phyloP scores from a whole-genome alignment of 1,140 invertebrate species.

The Proales similis region DNA sequence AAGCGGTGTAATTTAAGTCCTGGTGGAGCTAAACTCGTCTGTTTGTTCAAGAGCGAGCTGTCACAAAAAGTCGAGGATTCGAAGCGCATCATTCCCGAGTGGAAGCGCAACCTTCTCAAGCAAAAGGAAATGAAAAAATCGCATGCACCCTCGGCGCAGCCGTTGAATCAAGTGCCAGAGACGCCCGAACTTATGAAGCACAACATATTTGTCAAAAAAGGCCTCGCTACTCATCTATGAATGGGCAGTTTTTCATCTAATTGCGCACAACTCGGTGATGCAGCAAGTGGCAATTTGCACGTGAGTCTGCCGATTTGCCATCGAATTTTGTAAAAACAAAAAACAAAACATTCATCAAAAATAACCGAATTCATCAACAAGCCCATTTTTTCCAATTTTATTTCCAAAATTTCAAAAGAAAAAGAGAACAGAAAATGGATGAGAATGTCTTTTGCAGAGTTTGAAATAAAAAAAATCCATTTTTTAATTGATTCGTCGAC shows the following conservation, averaged over 20 bases:
- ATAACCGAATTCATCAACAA: too few relatives aligned
- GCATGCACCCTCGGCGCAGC: neutral
- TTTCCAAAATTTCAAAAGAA: too few relatives aligned
- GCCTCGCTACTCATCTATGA: constrained; percentile 27
- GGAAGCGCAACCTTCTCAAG: constrained; percentile 30
- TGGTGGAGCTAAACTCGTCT: neutral
- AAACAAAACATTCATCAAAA: neutral
- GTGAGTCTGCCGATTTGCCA: neutral
- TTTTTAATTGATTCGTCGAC: too few relatives aligned
- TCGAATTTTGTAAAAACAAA: neutral
- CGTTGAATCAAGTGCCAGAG: constrained; percentile 31
- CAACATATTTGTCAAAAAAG: constrained; percentile 34
- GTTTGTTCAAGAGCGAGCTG: constrained; percentile 19
- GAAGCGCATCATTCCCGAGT: constrained; percentile 30
- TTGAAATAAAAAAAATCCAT: too few relatives aligned
- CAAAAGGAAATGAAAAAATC: constrained; percentile 35
- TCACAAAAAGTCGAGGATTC: constrained; percentile 36
- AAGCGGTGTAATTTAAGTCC: neutral
- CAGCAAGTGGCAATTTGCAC: neutral
- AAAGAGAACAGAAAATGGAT: too few relatives aligned
- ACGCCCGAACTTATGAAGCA: constrained; percentile 37
- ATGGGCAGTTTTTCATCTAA: neutral
- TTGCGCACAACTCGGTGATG: constrained; percentile 25
- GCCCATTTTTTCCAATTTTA: too few relatives aligned
- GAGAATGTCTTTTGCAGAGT: too few relatives aligned